Evolutionary conservation across 2,888 invertebrate species (phyloP).

Genomic region (Horisme vitalbata): DNA sequence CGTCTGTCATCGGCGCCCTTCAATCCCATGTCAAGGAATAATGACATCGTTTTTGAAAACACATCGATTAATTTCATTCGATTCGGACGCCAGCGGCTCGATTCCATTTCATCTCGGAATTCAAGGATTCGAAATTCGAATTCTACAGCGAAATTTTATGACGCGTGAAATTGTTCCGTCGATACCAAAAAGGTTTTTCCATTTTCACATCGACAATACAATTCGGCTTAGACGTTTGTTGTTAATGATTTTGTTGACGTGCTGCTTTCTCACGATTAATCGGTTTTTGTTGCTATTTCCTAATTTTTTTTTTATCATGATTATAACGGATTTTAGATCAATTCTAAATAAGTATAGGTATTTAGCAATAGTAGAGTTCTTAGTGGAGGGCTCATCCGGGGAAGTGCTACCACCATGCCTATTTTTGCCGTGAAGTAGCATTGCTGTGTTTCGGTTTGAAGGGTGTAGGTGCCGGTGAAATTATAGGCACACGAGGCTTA

Average conservation of each 20-base stretch:
- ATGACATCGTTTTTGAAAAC: conserved; percentile 74
- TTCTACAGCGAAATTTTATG: conserved; percentile 72
- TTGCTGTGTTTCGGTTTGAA: too few relatives aligned
- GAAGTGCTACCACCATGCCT: too few relatives aligned
- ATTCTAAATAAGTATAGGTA: too few relatives aligned
- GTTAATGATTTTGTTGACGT: conserved; percentile 62
- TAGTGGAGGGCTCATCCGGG: too few relatives aligned
- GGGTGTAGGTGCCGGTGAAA: too few relatives aligned
- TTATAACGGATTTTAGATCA: too few relatives aligned
- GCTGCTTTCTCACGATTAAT: conserved; percentile 52
- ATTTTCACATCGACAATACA: conserved; percentile 75
- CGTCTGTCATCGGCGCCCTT: conserved; percentile 55
- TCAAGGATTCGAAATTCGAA: conserved; percentile 62
- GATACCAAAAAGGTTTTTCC: conserved; percentile 70
- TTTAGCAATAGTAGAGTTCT: too few relatives aligned
- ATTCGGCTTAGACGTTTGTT: conserved; percentile 59
- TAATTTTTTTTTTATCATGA: neutral
- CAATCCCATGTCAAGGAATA: conserved; percentile 66
- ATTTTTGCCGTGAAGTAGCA: too few relatives aligned
- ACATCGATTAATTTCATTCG: conserved; percentile 80
- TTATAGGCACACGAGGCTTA: too few relatives aligned
- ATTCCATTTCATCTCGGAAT: conserved; percentile 63
- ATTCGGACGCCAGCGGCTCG: conserved; percentile 66
- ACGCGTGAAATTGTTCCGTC: conserved; percentile 78
- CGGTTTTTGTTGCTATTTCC: conserved; percentile 11